Evolutionary conservation across 2,797 vertebrate species (phyloP).

Genomic region (Rhynchotus rufescens): DNA sequence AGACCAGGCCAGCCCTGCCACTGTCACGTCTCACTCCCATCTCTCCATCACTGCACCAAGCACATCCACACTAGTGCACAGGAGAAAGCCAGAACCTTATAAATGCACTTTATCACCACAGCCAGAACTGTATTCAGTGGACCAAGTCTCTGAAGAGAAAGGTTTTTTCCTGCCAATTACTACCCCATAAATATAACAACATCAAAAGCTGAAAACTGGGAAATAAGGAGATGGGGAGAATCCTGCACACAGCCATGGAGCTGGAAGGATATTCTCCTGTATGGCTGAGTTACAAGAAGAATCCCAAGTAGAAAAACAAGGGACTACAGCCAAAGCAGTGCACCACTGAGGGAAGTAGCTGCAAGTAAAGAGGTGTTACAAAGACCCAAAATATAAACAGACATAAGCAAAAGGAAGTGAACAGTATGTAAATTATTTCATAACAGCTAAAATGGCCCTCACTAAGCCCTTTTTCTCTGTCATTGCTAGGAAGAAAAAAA

Average conservation of each 20-base stretch:
- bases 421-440: background rate
- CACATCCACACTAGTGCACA: fast-evolving
- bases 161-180: background rate
- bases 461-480: background rate
- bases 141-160: background rate
- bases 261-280: background rate
- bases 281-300: background rate
- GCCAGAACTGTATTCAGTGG: background rate
- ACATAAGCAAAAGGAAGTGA: background rate
- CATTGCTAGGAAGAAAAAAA: background rate
- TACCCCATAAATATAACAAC: background rate
- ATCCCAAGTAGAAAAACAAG: constrained; percentile 14
- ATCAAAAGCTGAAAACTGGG: background rate
- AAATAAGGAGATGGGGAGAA: background rate
- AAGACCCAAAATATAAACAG: background rate
- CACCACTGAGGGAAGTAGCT: background rate
- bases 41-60: background rate
- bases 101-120: background rate
- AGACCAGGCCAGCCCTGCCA: background rate
- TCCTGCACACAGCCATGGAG: background rate
- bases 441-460: constrained; percentile 1
- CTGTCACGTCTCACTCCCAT: background rate
- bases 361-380: background rate
- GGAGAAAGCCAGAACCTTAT: background rate
- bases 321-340: constrained; percentile 24